Evolutionary conservation across 2,888 invertebrate genomes (phyloP).

Genomic region (Drosophila testacea): DNA sequence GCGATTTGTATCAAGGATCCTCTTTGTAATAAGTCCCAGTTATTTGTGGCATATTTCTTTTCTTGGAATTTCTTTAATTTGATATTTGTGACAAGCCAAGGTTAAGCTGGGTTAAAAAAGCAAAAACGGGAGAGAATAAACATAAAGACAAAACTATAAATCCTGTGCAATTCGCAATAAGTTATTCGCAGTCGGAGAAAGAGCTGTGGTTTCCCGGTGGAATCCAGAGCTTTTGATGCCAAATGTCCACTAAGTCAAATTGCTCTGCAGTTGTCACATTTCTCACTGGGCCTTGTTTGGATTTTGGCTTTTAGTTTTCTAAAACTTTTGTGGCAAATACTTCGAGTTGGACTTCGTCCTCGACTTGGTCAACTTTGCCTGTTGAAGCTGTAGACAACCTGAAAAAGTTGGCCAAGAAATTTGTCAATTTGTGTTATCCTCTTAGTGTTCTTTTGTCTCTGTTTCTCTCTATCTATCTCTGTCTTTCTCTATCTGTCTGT

Average conservation of each 20-base stretch:
- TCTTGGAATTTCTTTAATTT: constrained; percentile 8
- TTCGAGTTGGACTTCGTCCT: constrained; percentile 43
- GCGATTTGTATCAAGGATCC: background rate
- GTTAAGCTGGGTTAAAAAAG: constrained; percentile 6
- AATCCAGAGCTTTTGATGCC: constrained; percentile 17
- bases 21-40: constrained; percentile 1
- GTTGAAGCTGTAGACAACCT: constrained; percentile 45
- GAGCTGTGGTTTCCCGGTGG: constrained; percentile 12
- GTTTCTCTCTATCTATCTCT: constrained; percentile 3
- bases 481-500: constrained; percentile 1
- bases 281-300: constrained; percentile 49
- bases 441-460: constrained; percentile 42
- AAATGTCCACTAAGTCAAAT: constrained; percentile 48
- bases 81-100: constrained; percentile 4
- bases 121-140: background rate
- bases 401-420: constrained; percentile 36
- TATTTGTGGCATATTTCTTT: constrained; percentile 7
- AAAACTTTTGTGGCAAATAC: constrained; percentile 74
- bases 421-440: constrained; percentile 70
- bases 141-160: constrained; percentile 18
- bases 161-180: constrained; percentile 41
- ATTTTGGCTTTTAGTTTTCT: constrained; percentile 62
- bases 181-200: constrained; percentile 21
- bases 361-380: constrained; percentile 2
- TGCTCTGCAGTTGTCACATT: constrained; percentile 62